Evolutionary conservation across 1,140 invertebrate species (phyloP).

Genomic region (Harlomillsia oculata): DNA sequence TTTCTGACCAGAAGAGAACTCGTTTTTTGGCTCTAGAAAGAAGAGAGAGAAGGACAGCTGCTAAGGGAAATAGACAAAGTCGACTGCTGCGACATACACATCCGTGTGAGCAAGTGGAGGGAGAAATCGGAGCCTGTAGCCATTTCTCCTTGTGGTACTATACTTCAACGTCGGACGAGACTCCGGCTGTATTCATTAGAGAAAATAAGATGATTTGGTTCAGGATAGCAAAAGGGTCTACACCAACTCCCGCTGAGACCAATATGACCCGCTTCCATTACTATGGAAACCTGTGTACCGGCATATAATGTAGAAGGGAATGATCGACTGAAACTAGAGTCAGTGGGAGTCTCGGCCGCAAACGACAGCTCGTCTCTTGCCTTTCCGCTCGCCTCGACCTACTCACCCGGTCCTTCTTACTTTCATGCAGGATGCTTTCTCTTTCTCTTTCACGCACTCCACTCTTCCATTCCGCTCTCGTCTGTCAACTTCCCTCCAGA

Average conservation of each 20-base stretch:
- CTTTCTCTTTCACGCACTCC: neutral
- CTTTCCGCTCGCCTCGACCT: neutral
- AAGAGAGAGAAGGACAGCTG: neutral
- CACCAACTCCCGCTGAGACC: slow-evolving; percentile 11
- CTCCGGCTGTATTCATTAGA: slow-evolving; percentile 13
- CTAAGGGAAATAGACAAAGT: neutral
- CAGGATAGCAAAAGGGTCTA: slow-evolving; percentile 14
- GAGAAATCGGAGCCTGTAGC: neutral
- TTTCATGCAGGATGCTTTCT: neutral
- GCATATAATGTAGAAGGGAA: neutral
- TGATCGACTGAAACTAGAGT: neutral
- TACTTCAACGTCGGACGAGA: too few relatives aligned
- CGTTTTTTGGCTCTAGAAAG: too few relatives aligned
- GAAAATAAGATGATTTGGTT: slow-evolving; percentile 23
- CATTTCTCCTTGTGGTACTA: too few relatives aligned
- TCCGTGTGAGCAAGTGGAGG: neutral
- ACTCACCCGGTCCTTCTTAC: neutral
- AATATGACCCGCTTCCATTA: slow-evolving; percentile 17
- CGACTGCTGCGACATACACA: neutral
- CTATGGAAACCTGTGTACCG: slow-evolving; percentile 3
- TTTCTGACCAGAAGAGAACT: too few relatives aligned
- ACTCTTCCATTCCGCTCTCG: neutral
- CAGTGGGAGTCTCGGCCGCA: slow-evolving; percentile 6
- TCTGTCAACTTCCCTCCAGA: too few relatives aligned
- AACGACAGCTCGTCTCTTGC: neutral